Percentiles rank a stretch among this genome's conserved stretches.
Conservation (phyloP, 2,888 invertebrate genomes). For the Laspeyria flexula region DNA sequence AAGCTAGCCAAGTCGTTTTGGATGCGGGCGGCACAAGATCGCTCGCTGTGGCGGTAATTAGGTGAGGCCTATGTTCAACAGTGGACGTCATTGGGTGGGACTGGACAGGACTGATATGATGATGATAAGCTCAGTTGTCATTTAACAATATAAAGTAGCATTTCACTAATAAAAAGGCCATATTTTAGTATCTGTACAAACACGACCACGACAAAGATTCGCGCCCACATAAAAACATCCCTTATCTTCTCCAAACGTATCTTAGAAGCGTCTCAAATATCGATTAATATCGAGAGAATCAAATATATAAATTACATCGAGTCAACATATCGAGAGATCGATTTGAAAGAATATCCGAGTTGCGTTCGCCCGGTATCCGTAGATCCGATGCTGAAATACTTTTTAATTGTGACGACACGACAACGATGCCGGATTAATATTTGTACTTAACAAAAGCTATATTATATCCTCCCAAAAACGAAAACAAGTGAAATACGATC, state of each 20-base stretch:
- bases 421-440: not conserved
- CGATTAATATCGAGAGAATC: conserved; percentile 67
- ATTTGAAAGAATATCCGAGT: conserved; percentile 61
- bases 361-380: conserved; percentile 37
- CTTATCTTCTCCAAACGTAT: conserved; percentile 41
- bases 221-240: conserved; percentile 17
- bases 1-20: no score
- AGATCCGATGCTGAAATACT: conserved; percentile 41
- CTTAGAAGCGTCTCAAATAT: conserved; percentile 61
- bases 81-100: no score
- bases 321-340: conserved; percentile 62
- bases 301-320: conserved; percentile 63
- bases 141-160: not conserved
- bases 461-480: no score
- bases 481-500: no score
- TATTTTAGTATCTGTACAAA: not conserved
- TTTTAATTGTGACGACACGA: conserved; percentile 3
- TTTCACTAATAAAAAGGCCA: no score
- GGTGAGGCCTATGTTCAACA: no score
- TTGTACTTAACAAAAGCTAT: no score
- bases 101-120: no score
- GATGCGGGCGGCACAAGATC: no score
- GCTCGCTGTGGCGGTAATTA: no score
- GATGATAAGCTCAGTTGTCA: no score
- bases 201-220: conserved; percentile 23